A percentile compares a stretch with the other conserved stretches of the same genome.
phyloP scores from a whole-genome alignment of 2,797 vertebrate species.

The Eulemur coronatus region DNA sequence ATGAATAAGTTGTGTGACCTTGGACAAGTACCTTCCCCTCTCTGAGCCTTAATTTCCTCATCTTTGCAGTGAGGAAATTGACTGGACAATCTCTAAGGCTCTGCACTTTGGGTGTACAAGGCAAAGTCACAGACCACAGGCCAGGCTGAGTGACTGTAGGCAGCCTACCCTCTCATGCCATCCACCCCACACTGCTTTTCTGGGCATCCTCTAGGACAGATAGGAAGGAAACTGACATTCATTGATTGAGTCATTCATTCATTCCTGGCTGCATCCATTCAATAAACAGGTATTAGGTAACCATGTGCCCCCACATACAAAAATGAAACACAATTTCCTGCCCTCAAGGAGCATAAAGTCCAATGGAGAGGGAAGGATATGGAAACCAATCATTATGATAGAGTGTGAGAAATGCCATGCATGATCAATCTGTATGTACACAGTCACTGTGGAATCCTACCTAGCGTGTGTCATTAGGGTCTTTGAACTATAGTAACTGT shows the following conservation, averaged over 20 bases:
- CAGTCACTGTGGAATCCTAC: not conserved
- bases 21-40: constrained; percentile 1
- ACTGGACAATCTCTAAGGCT: not conserved
- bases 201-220: not conserved
- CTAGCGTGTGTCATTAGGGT: not conserved
- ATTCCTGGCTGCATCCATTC: not conserved
- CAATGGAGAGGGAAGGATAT: not conserved
- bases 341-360: not conserved
- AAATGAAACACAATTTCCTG: not conserved
- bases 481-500: not conserved
- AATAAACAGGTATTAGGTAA: not conserved
- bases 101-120: not conserved
- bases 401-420: not conserved
- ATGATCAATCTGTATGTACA: not conserved
- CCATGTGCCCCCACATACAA: not conserved
- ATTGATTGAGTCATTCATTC: not conserved
- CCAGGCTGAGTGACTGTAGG: not conserved
- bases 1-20: constrained; percentile 3
- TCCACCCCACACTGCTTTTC: not conserved
- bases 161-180: not conserved
- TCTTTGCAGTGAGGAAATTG: constrained; percentile 21
- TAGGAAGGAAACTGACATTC: not conserved
- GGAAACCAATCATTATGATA: not conserved
- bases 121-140: not conserved
- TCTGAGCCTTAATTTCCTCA: not conserved